phyloP scores from a whole-genome alignment of 2,888 invertebrate species.

The Halocaridina rubra region DNA sequence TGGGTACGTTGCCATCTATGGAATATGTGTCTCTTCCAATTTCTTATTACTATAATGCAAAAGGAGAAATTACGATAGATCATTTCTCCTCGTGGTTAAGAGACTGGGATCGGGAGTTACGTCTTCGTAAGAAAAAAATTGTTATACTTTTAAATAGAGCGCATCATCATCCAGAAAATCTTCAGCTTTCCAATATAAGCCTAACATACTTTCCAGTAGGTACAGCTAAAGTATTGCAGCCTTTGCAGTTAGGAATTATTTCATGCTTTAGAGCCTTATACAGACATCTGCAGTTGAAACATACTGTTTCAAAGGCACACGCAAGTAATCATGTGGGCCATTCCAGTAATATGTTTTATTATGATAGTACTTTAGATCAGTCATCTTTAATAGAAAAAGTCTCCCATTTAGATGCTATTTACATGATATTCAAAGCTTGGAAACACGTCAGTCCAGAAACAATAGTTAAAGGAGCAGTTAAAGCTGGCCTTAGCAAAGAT shows the following conservation, averaged over 20 bases:
- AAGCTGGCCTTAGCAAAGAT: slow-evolving; percentile 56
- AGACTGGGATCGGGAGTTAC: slow-evolving; percentile 48
- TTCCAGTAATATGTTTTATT: not conserved
- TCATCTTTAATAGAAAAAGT: not conserved
- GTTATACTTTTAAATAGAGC: slow-evolving; percentile 29
- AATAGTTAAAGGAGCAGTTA: slow-evolving; percentile 50
- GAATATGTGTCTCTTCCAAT: not conserved
- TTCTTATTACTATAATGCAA: slow-evolving; percentile 38
- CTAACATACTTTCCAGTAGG: slow-evolving; percentile 43
- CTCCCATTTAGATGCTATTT: slow-evolving; percentile 42
- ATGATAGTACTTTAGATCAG: not conserved
- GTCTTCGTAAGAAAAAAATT: slow-evolving; percentile 32
- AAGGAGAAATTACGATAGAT: slow-evolving; percentile 17
- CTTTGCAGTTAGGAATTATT: slow-evolving; percentile 42
- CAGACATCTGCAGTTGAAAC: slow-evolving; percentile 39
- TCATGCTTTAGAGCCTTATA: slow-evolving; percentile 43
- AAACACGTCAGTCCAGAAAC: slow-evolving; percentile 55
- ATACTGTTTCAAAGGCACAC: slow-evolving; percentile 24
- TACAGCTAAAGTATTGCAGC: slow-evolving; percentile 38
- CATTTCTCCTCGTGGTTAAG: slow-evolving; percentile 27
- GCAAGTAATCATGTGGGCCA: slow-evolving; percentile 19
- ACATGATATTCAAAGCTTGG: slow-evolving; percentile 52
- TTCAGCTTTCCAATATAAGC: slow-evolving; percentile 37
- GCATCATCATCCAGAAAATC: slow-evolving; percentile 37
- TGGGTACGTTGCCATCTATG: slow-evolving; percentile 17